A percentile compares a stretch with the other conserved stretches of the same genome.
Evolutionary conservation across 2,888 invertebrate genomes (phyloP).

Genomic region (Epicampocera succincta): DNA sequence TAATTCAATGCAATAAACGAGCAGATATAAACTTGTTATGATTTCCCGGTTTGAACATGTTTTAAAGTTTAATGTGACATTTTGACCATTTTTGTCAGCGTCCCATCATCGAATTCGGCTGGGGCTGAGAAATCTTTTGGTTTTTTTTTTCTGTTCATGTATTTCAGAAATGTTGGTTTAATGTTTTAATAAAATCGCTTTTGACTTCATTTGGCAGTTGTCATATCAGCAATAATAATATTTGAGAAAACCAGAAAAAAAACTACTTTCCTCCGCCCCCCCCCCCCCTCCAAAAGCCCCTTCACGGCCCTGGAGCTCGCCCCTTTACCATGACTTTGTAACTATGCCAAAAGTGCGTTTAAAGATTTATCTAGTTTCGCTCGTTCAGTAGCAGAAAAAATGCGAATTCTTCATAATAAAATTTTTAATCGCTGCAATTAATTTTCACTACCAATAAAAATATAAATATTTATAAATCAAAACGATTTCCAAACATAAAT

Average conservation of each 20-base stretch:
- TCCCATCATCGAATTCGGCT: constrained; percentile 6
- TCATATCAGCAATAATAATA: constrained; percentile 16
- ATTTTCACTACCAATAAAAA: constrained; percentile 36
- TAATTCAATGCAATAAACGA: constrained; percentile 61
- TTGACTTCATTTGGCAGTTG: constrained; percentile 43
- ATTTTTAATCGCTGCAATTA: constrained; percentile 50
- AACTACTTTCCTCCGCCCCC: no score
- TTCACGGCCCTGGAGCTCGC: no score
- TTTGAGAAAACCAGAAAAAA: constrained; percentile 10
- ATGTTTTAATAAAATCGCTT: constrained; percentile 12
- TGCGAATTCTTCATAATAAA: constrained; percentile 26
- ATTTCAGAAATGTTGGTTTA: constrained; percentile 43
- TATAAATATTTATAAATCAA: constrained; percentile 61
- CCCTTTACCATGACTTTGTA: no score
- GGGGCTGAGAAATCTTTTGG: constrained; percentile 46
- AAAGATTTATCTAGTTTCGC: constrained; percentile 53
- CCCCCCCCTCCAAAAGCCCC: no score
- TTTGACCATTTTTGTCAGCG: constrained; percentile 61
- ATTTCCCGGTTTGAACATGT: constrained; percentile 56
- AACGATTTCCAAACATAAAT: constrained; percentile 55
- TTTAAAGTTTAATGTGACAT: constrained; percentile 68
- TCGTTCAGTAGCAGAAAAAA: constrained; percentile 11
- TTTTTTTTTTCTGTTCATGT: not conserved
- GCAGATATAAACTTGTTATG: constrained; percentile 62
- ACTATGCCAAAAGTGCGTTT: constrained; percentile 6